Evolutionary conservation across 1,140 invertebrate genomes (phyloP).

Genomic region (Solen grandis): DNA sequence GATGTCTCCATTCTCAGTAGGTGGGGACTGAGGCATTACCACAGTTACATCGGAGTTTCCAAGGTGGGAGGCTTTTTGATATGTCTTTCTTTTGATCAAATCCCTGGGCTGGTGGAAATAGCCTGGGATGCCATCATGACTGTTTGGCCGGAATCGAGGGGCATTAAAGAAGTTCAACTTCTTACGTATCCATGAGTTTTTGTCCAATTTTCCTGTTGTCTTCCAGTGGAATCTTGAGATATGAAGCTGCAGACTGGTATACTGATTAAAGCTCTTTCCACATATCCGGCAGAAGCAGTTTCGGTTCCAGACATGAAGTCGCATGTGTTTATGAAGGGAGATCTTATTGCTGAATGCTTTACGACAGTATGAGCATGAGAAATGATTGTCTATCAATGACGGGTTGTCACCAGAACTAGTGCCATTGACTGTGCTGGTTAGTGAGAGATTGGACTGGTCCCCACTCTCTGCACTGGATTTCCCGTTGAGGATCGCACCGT

Average conservation of each 20-base stretch:
- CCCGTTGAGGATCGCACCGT: constrained; percentile 33
- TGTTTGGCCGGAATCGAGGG: neutral
- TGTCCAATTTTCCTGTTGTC: constrained; percentile 21
- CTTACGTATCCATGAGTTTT: constrained; percentile 6
- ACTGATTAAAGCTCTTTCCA: constrained; percentile 82
- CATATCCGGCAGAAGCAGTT: constrained; percentile 88
- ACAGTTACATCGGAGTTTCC: constrained; percentile 69
- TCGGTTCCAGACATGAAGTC: constrained; percentile 97
- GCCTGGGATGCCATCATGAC: neutral
- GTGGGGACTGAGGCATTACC: constrained; percentile 74
- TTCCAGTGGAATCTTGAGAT: constrained; percentile 64
- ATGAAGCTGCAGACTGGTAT: constrained; percentile 81
- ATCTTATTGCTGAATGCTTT: constrained; percentile 98
- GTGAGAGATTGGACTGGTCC: too few species aligned
- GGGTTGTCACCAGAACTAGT: too few species aligned
- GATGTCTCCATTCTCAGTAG: constrained; percentile 14
- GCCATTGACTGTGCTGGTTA: too few species aligned
- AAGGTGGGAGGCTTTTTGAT: constrained; percentile 19
- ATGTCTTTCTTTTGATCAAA: constrained; percentile 14
- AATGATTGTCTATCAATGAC: constrained; percentile 57
- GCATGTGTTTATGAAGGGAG: constrained; percentile 99
- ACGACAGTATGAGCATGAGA: constrained; percentile 95
- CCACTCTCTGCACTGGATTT: too few species aligned
- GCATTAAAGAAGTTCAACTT: constrained; percentile 16
- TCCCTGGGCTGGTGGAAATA: constrained; percentile 2